phyloP scores from a whole-genome alignment of 2,888 invertebrate genomes.

The Bursaphelenchus okinawaensis region DNA sequence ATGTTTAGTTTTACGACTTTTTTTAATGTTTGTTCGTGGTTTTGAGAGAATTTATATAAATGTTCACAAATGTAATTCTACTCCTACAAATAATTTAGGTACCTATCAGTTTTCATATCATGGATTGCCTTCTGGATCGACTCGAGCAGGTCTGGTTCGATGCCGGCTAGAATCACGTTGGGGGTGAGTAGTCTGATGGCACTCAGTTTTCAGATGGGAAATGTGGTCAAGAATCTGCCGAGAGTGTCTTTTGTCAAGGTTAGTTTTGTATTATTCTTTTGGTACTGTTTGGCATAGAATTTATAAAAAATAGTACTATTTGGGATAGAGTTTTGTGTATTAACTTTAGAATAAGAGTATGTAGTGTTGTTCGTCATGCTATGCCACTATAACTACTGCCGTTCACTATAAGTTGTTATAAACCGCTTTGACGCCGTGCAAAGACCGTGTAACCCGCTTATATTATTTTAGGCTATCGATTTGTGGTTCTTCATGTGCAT shows the following conservation, averaged over 20 bases:
- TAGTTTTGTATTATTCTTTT: conserved; percentile 21
- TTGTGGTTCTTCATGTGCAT: conserved; percentile 57
- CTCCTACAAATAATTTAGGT: background rate
- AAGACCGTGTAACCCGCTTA: no score
- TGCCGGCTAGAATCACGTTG: conserved; percentile 56
- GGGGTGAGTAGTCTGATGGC: conserved; percentile 56
- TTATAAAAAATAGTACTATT: background rate
- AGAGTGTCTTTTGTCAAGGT: conserved; percentile 56
- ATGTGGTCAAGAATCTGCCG: conserved; percentile 56
- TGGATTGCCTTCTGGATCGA: conserved; percentile 58
- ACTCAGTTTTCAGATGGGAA: conserved; percentile 56
- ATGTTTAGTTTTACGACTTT: no score
- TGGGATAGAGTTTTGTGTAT: background rate
- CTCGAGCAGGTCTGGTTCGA: conserved; percentile 36
- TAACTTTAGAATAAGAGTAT: no score
- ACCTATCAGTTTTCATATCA: conserved; percentile 29
- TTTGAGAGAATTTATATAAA: background rate
- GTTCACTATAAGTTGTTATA: no score
- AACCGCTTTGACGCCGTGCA: no score
- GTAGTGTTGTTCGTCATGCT: no score
- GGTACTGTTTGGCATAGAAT: background rate
- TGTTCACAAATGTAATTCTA: background rate
- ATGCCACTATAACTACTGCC: no score
- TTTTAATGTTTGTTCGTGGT: conserved; percentile 6
- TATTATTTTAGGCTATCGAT: conserved; percentile 52